Evolutionary conservation across 2,113 vertebrate species (phyloP).

Genomic region (Stercorarius parasiticus): DNA sequence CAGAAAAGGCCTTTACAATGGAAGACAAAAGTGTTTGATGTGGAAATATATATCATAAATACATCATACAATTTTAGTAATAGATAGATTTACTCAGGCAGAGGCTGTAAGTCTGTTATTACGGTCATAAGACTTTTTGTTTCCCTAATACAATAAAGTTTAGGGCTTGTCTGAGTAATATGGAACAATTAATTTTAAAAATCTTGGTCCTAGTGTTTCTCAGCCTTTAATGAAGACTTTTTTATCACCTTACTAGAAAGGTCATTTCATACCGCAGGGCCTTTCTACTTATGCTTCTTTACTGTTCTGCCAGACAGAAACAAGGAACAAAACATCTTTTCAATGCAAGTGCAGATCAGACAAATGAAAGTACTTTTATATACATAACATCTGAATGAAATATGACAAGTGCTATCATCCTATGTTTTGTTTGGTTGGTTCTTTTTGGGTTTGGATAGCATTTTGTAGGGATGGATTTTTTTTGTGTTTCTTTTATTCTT

Average conservation of each 20-base stretch:
- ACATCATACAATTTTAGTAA: not conserved
- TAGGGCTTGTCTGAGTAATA: not conserved
- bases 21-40: not conserved
- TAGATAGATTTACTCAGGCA: not conserved
- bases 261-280: not conserved
- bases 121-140: not conserved
- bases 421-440: not conserved
- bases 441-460: not conserved
- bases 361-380: not conserved
- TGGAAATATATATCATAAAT: not conserved
- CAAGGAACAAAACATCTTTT: not conserved
- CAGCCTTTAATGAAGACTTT: not conserved
- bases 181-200: not conserved
- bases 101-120: not conserved
- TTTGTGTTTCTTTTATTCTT: not conserved
- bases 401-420: not conserved
- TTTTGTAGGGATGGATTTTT: not conserved
- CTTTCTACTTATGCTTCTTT: not conserved
- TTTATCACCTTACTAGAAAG: not conserved
- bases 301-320: not conserved
- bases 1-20: not conserved
- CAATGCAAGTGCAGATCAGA: not conserved
- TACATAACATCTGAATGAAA: not conserved
- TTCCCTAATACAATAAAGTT: not conserved
- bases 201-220: not conserved